These are phyloP conservation scores for Stichopus chloronotus DNA, from an alignment of 35 echinoderm and acorn worm genomes.

Conservation along the genomic window DNA sequence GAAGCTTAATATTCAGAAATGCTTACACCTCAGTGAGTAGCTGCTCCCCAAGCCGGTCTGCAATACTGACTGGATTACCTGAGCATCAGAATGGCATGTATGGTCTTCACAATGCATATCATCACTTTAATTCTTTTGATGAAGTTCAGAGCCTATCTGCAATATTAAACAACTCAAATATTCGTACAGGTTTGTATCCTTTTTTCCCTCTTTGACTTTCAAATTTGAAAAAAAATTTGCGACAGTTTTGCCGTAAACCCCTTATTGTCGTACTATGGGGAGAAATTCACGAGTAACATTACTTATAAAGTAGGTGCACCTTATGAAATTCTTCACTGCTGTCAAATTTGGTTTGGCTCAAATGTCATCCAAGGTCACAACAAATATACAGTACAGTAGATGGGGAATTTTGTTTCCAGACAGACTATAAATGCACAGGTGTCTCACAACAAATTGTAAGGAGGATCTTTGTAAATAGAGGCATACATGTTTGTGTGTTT, in stretches of 20 bases:
- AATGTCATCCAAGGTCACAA: too few relatives aligned
- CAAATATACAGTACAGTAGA: too few relatives aligned
- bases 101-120: constrained; percentile 54
- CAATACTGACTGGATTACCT: constrained; percentile 75
- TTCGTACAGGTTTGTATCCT: constrained; percentile 60
- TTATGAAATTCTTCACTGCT: too few relatives aligned
- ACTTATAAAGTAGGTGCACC: too few relatives aligned
- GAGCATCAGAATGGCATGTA: constrained; percentile 78
- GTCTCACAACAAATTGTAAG: too few relatives aligned
- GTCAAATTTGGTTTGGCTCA: too few relatives aligned
- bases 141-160: constrained; percentile 62
- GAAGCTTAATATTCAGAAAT: constrained; percentile 63
- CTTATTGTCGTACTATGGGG: too few relatives aligned
- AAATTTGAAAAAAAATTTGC: background rate
- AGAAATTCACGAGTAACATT: too few relatives aligned
- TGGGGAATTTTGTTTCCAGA: too few relatives aligned
- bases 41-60: constrained; percentile 78
- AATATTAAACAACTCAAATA: constrained; percentile 54
- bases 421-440: too few relatives aligned
- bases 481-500: too few relatives aligned
- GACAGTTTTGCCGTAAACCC: background rate
- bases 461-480: too few relatives aligned
- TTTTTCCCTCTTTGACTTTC: background rate
- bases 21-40: constrained; percentile 80
- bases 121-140: constrained; percentile 75